Evolutionary conservation across 2,888 invertebrate species (phyloP).

Genomic region (Drosophila koepferae): DNA sequence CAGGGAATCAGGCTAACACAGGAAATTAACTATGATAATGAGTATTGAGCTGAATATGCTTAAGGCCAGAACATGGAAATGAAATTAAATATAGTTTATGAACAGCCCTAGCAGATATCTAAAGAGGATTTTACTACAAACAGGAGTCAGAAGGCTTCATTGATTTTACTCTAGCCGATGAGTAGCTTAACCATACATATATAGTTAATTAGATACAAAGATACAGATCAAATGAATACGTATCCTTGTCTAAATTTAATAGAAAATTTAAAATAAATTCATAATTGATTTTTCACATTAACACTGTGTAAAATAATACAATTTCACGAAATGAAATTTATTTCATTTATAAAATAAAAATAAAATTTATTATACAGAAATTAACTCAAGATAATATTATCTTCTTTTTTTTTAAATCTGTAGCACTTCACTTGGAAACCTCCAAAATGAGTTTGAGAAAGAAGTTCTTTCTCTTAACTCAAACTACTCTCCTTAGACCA

Average conservation of each 20-base stretch:
- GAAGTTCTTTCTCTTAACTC: too few relatives aligned
- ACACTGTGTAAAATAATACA: too few relatives aligned
- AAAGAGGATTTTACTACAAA: background rate
- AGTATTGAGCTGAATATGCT: constrained; percentile 18
- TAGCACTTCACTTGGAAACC: background rate
- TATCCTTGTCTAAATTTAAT: background rate
- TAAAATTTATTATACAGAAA: too few relatives aligned
- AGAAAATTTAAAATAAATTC: background rate
- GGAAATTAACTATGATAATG: constrained; percentile 20
- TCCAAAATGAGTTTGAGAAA: background rate
- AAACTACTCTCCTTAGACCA: background rate
- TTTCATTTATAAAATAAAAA: too few relatives aligned
- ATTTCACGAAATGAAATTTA: too few relatives aligned
- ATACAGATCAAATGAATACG: background rate
- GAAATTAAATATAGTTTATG: background rate
- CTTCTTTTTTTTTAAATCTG: too few relatives aligned
- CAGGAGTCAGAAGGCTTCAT: background rate
- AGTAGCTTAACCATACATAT: background rate
- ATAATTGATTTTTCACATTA: background rate
- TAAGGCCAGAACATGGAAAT: background rate
- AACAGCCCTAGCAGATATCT: background rate
- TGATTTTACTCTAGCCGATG: background rate
- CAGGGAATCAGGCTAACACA: constrained; percentile 1
- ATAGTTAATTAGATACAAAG: background rate
- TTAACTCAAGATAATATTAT: too few relatives aligned